Evolutionary conservation across 2,888 invertebrate genomes (phyloP), one percentile per base, ranked within the genome.

Genomic region (Hirtodrosophila alboralis): DNA sequence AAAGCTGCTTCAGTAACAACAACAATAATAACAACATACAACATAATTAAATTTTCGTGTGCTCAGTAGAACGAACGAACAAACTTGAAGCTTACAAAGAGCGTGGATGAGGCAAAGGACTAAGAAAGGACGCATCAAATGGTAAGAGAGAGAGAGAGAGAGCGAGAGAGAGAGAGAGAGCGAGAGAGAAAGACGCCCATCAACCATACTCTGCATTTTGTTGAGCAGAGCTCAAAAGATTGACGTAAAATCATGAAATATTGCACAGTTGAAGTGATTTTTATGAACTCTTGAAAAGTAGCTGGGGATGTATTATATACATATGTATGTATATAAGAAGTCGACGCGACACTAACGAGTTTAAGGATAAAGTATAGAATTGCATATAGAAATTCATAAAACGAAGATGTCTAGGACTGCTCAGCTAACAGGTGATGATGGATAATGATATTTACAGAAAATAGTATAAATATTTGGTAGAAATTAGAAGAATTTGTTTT

Each of bases 251-350:
- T 79, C 60, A 60, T 79, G 68, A 84, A 79, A 84, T 81, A 84
- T 79, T 84, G 79, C 85, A 64, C 68, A 79, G 83, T 75, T 84
- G 85, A 84, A 78, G 79, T 75, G 83, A 81, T 79, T 79, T 84
- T 84, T 84, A 84, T 79, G 65, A 81, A 84, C 75, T 81, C 75
- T 58, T 75, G 34, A 81, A 81, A 67, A 71, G 83, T 67, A 56
- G 71, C 77, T 66, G 38, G 33, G 36, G 45, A 47, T 33, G 44
- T 36, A n/a, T n/a, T n/a, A n/a, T n/a, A n/a, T n/a, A n/a, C n/a
- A n/a, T n/a, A n/a, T n/a, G n/a, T n/a, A n/a, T n/a, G n/a, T n/a
- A n/a, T n/a, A 38, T 36, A 63, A 57, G 54, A 38, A 56, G 49
- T 9, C 43, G 13, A 41, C 54, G 60, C 43, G 13, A 41, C 54